Evolutionary conservation across 2,113 vertebrate species (phyloP), one percentile per base, ranked within the genome.

Genomic region (Bubo blakistoni): DNA sequence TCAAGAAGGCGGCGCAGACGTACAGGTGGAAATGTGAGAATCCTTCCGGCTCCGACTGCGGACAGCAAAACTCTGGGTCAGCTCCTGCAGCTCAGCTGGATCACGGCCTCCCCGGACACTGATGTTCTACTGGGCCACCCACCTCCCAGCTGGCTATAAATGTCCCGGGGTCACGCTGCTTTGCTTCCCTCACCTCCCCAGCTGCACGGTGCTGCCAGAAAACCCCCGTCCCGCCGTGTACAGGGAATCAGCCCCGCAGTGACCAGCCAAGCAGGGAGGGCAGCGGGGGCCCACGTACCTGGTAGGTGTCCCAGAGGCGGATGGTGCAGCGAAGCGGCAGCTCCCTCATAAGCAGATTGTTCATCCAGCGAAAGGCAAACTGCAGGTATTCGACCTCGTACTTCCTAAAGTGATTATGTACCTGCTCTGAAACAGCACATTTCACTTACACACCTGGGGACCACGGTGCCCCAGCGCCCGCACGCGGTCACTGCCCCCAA

Each of bases 21-120:
- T 99, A 99, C 54, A 99, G 98, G 95, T 99, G 99, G 96, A 99
- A 99, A 91, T 99, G 99, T 20, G 99, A 99, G 97, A 99, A 99
- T 16, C 99, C 99, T 92, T 99, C 99, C 7, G 99, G 98, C 96
- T 99, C 99, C 36, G 99, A 98, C 99, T 99, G 98, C 4, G 32
- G 83, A 83, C 29, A 72, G 36, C 52, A 78, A 38, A 91, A 44
- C 63, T 11, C 79, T 2, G 47, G 11, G 36, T 97, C 73, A 96
- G 6, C 67, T 86, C 44, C 40, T 15, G n/a, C 77, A 47, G 73
- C 84, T 79, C 57, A 16, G 34, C 83, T 36, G 66, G 25, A 82
- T 24, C 73, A n/a, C 0, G 0, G 14, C n/a, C 24, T 40, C 79
- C 57, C 82, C 11, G 8, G 34, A n/a, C 67, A 61, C 30, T 22